Conservation (phyloP, 1,140 invertebrate genomes). For the Callitettix versicolor region DNA sequence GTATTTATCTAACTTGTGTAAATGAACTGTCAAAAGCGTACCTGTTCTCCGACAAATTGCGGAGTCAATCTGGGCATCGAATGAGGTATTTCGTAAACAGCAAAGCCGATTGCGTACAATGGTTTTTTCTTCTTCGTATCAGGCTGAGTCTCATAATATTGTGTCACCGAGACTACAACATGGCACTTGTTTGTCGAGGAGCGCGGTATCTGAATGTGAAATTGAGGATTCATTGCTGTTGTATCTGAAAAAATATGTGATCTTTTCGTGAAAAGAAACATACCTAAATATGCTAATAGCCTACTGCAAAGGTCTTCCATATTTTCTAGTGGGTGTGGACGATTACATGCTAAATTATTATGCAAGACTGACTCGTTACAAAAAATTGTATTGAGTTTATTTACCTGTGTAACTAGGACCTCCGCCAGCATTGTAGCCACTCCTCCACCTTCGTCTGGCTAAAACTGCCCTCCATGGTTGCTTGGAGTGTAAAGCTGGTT, state of each 20-base stretch:
- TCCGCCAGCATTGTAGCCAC: conserved; percentile 58
- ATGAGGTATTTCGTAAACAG: conserved; percentile 56
- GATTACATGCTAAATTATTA: too few species aligned
- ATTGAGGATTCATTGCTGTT: conserved; percentile 59
- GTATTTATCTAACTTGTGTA: too few species aligned
- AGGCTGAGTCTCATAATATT: conserved; percentile 47
- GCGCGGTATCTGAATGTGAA: conserved; percentile 55
- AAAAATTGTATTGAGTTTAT: too few species aligned
- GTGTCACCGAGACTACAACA: conserved; percentile 62
- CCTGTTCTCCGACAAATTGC: conserved; percentile 49
- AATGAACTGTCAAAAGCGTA: conserved; percentile 31
- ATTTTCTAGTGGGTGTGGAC: too few species aligned
- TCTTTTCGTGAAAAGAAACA: not conserved
- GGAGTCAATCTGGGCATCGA: conserved; percentile 47
- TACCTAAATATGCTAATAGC: too few species aligned
- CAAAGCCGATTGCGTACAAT: conserved; percentile 51
- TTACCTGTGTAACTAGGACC: conserved; percentile 45
- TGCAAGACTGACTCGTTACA: too few species aligned
- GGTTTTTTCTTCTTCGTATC: conserved; percentile 35
- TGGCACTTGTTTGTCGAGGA: conserved; percentile 51
- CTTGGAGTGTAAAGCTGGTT: conserved; percentile 50
- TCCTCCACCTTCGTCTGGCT: conserved; percentile 52
- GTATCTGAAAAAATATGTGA: conserved; percentile 39
- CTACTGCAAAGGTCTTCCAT: too few species aligned
- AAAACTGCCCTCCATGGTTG: conserved; percentile 61